phyloP scores from a whole-genome alignment of 2,888 invertebrate genomes.

The Villa cingulata region DNA sequence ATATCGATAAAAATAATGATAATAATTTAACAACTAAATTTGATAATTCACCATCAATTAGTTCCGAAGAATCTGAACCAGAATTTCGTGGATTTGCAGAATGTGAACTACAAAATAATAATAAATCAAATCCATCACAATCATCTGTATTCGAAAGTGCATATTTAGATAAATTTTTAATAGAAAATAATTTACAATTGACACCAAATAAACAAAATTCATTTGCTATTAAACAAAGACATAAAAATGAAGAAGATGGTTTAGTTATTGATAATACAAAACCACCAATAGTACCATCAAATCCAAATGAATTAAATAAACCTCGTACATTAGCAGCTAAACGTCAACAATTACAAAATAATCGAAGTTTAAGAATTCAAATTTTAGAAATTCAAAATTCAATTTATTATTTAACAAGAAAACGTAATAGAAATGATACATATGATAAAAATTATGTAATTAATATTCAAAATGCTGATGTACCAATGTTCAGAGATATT shows the following conservation, averaged over 20 bases:
- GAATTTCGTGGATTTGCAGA: conserved; percentile 28
- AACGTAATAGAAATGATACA: conserved; percentile 25
- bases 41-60: too few relatives aligned
- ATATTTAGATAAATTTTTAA: conserved; percentile 39
- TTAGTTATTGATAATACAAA: conserved; percentile 25
- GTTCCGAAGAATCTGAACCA: not conserved
- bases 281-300: conserved; percentile 29
- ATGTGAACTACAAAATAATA: conserved; percentile 13
- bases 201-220: conserved; percentile 3
- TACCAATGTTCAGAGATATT: conserved; percentile 31
- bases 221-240: not conserved
- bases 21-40: too few relatives aligned
- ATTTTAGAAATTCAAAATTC: conserved; percentile 35
- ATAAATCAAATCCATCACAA: not conserved
- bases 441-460: conserved; percentile 25
- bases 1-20: too few relatives aligned
- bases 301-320: conserved; percentile 30
- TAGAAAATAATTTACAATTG: conserved; percentile 35
- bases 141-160: conserved; percentile 38
- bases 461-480: conserved; percentile 22
- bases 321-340: conserved; percentile 43
- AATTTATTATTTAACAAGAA: conserved; percentile 29
- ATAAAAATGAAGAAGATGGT: conserved; percentile 23
- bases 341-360: conserved; percentile 34
- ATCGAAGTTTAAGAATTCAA: conserved; percentile 19